Conservation (phyloP, 2,113 vertebrate species). For the Aphyosemion australe region DNA sequence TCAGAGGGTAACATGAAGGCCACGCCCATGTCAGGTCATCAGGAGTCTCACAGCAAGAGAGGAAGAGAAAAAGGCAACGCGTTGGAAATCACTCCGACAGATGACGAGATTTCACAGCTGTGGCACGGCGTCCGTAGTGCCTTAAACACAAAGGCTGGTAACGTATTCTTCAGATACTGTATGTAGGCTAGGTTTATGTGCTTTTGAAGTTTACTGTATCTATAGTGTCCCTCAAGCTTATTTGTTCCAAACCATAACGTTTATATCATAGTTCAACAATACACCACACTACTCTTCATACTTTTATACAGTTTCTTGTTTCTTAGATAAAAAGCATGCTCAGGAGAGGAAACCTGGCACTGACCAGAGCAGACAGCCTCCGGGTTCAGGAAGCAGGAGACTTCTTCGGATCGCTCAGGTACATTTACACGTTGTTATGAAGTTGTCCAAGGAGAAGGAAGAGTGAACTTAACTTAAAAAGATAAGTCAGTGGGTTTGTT, state of each 20-base stretch:
- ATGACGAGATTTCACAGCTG: slow-evolving; percentile 83
- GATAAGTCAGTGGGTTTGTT: no score
- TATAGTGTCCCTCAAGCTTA: not conserved
- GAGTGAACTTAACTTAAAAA: no score
- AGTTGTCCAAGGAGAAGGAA: no score
- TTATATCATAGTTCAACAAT: not conserved
- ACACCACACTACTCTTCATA: no score
- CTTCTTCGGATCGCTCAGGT: slow-evolving; percentile 75
- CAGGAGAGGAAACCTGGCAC: slow-evolving; percentile 62
- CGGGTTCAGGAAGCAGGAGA: slow-evolving; percentile 64
- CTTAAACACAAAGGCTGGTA: slow-evolving; percentile 76
- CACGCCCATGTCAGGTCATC: slow-evolving; percentile 55
- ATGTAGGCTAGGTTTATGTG: not conserved
- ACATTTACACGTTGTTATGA: slow-evolving; percentile 21
- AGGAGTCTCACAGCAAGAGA: slow-evolving; percentile 38
- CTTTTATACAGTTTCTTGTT: not conserved
- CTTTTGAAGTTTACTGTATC: not conserved
- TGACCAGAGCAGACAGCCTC: slow-evolving; percentile 72
- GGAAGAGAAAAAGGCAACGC: slow-evolving; percentile 69
- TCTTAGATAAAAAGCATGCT: slow-evolving; percentile 48
- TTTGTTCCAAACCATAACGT: slow-evolving; percentile 40
- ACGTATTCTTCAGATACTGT: slow-evolving; percentile 29
- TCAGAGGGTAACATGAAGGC: slow-evolving; percentile 62
- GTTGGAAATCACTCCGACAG: slow-evolving; percentile 78
- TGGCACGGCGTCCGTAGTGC: slow-evolving; percentile 76